Conservation (phyloP, 1,140 invertebrate species). For the Caerostris extrusa region DNA sequence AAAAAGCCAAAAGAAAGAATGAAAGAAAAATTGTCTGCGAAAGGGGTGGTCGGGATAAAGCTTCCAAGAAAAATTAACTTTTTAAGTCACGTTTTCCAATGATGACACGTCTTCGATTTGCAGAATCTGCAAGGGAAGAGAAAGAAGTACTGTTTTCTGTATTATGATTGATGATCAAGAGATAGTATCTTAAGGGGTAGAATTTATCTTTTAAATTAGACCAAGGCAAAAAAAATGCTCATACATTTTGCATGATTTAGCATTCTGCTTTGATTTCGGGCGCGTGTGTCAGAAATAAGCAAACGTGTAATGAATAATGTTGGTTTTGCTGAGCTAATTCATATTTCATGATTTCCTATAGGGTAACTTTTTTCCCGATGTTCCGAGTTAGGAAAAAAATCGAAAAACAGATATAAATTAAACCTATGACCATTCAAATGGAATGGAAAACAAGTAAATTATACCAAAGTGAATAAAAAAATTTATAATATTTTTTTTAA, state of each 20-base stretch:
- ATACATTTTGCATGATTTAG: constrained; percentile 58
- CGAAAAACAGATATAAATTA: not conserved
- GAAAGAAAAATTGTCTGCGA: not conserved
- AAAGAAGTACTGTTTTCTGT: constrained; percentile 45
- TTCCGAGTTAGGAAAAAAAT: not conserved
- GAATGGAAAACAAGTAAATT: not conserved
- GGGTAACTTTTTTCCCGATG: not conserved
- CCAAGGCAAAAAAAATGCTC: not conserved
- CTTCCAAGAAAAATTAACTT: constrained; percentile 69
- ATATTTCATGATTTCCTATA: constrained; percentile 13
- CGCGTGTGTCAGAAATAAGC: not conserved
- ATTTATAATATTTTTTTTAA: too few species aligned
- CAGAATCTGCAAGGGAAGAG: constrained; percentile 44
- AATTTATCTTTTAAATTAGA: constrained; percentile 62
- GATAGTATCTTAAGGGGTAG: constrained; percentile 47
- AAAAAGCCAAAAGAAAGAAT: not conserved
- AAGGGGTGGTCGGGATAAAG: not conserved
- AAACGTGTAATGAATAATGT: constrained; percentile 19
- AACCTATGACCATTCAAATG: not conserved
- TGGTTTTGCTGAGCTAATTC: constrained; percentile 7
- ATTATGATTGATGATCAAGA: constrained; percentile 64
- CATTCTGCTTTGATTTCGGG: constrained; percentile 22
- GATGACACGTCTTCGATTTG: constrained; percentile 66
- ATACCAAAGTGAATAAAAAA: too few species aligned
- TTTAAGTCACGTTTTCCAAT: constrained; percentile 64